Base-by-base conservation (phyloP, 2,113 vertebrate genomes). In the Haemorhous mexicanus region DNA sequence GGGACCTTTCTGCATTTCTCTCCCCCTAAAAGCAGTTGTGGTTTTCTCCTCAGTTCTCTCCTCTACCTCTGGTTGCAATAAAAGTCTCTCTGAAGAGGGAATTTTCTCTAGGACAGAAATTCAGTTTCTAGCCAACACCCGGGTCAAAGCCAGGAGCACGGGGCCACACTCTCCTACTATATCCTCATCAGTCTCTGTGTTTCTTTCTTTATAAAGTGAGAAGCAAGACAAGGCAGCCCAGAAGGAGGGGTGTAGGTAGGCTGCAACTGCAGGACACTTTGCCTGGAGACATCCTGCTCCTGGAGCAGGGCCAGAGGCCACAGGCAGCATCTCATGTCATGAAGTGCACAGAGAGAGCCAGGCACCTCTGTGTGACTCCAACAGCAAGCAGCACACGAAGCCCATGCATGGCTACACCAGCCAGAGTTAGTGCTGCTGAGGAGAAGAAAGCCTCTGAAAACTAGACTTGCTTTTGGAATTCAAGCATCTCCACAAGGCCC, bases 1-100 rank as follows among this genome's bases (percentile, higher is more conserved):
- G 22, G 50, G 82, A 94, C 67, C 35, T 41, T 90, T 76, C 50
- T 55, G 70, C 64, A 37, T 74, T 88, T 84, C 44, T 63, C 43
- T 35, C 14, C 26, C 21, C 6, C 28, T 11, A 56, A 64, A 72
- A 5, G 0, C 35, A n/a, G 37, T 20, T 14, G 3, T 2, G 2
- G 27, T 84, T 92, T 94, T 90, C 76, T 75, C 30, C 67, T 76
- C 24, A 5, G 24, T 79, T 87, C 78, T 90, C 64, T 74, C 33
- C 74, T 73, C 39, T 66, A 47, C 30, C 39, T 69, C 64, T 7
- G 10, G 59, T 4, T 28, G 26, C 70, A 83, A 63, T 1, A 6
- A 50, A 85, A 68, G 16, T 77, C 33, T 30, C 75, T 79, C 41
- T 3, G 1, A 89, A 66, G 52, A 61, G 64, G 28, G 30, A 52